These are phyloP conservation scores for Hormaphis cornu DNA, from an alignment of 1,140 invertebrate genomes.

Conservation along the genomic window DNA sequence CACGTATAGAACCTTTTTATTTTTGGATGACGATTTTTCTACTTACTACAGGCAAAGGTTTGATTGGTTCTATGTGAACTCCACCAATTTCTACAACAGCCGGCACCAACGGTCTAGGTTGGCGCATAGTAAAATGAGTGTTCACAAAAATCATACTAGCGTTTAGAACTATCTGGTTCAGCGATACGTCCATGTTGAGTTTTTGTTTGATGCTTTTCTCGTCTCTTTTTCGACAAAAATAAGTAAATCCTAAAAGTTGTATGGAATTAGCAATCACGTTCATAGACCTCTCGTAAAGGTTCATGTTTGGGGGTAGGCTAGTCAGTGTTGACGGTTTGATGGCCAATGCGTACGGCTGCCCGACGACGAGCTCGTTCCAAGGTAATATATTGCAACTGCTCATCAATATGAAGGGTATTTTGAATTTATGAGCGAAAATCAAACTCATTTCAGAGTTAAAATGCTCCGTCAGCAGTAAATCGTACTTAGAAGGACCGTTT, in stretches of 20 bases:
- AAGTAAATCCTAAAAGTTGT: not conserved
- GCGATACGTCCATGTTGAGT: slow-evolving; percentile 48
- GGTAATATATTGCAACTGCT: slow-evolving; percentile 50
- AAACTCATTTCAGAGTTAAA: slow-evolving; percentile 36
- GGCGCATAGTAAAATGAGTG: slow-evolving; percentile 37
- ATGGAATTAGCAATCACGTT: slow-evolving; percentile 31
- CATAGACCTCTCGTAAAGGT: slow-evolving; percentile 26
- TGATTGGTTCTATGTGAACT: slow-evolving; percentile 38
- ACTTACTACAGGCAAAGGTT: slow-evolving; percentile 39
- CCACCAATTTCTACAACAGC: slow-evolving; percentile 41
- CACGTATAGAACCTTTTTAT: not conserved
- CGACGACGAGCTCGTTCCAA: slow-evolving; percentile 47
- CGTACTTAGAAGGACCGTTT: slow-evolving; percentile 34
- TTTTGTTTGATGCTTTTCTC: slow-evolving; percentile 41
- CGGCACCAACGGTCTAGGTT: slow-evolving; percentile 37
- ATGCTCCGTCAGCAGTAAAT: slow-evolving; percentile 39
- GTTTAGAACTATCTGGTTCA: slow-evolving; percentile 40
- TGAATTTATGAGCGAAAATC: slow-evolving; percentile 38
- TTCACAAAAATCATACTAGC: slow-evolving; percentile 48
- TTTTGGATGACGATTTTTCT: not conserved
- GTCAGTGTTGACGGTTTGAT: slow-evolving; percentile 29
- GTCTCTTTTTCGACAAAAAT: slow-evolving; percentile 12
- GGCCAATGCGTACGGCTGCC: slow-evolving; percentile 29
- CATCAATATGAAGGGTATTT: slow-evolving; percentile 49
- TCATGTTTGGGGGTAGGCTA: not conserved